These are phyloP conservation scores for Saturnia japonica DNA, from an alignment of 2,888 invertebrate species.

Conservation along the genomic window DNA sequence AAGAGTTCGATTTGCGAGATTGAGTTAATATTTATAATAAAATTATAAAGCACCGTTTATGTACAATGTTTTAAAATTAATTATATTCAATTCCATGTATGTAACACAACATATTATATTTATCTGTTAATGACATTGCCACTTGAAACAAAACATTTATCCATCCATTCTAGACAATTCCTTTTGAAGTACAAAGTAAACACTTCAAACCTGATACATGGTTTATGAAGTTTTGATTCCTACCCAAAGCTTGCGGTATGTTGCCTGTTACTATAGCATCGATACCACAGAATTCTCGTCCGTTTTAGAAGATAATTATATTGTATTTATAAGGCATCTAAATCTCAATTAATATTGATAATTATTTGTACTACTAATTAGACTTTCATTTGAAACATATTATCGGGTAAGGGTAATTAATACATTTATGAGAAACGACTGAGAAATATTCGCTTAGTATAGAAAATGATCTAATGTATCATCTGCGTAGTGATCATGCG, in stretches of 20 bases:
- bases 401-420: neutral
- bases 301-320: neutral
- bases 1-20: neutral
- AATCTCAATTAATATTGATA: neutral
- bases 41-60: no score
- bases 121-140: neutral
- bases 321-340: neutral
- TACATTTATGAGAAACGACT: neutral
- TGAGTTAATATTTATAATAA: no score
- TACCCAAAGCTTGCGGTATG: slow-evolving; percentile 4
- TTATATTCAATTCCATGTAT: neutral
- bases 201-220: neutral
- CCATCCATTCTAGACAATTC: neutral
- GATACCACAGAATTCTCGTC: slow-evolving; percentile 5
- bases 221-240: slow-evolving; percentile 1
- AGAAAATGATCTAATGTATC: neutral
- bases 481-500: neutral
- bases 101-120: neutral
- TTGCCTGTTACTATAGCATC: neutral
- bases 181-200: slow-evolving; percentile 1
- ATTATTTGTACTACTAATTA: neutral
- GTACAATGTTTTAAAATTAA: no score
- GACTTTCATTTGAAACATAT: no score
- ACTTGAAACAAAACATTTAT: neutral
- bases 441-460: neutral